Evolutionary conservation across 2,113 vertebrate species (phyloP).

Genomic region (Seriola rivoliana): DNA sequence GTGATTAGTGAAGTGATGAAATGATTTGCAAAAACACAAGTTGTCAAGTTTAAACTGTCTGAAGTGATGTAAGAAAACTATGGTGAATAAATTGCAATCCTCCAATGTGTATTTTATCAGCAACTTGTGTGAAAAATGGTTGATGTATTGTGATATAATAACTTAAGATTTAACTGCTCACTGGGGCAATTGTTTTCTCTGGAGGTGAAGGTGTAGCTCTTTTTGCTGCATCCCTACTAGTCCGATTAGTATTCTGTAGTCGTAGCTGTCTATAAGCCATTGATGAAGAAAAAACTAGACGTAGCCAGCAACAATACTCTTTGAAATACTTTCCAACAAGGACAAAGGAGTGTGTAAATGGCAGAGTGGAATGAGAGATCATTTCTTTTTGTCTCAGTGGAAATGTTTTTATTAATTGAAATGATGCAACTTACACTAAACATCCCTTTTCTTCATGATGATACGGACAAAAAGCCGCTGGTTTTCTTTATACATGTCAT

Average conservation of each 20-base stretch:
- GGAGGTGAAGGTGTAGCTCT: slow-evolving; percentile 32
- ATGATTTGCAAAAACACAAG: slow-evolving; percentile 60
- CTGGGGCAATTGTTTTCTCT: slow-evolving; percentile 42
- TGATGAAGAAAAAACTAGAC: slow-evolving; percentile 30
- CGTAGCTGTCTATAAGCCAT: slow-evolving; percentile 56
- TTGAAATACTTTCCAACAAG: slow-evolving; percentile 15
- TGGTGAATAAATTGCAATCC: slow-evolving; percentile 50
- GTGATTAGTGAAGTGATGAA: slow-evolving; percentile 69
- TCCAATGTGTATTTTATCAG: slow-evolving; percentile 66
- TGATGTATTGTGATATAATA: slow-evolving; percentile 76
- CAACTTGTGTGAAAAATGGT: slow-evolving; percentile 73
- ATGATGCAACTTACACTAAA: slow-evolving; percentile 57
- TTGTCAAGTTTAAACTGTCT: slow-evolving; percentile 67
- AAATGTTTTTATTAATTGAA: slow-evolving; percentile 49
- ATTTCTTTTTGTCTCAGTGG: slow-evolving; percentile 45
- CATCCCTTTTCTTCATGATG: slow-evolving; percentile 1
- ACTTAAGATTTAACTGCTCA: slow-evolving; percentile 62
- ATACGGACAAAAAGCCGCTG: slow-evolving; percentile 25
- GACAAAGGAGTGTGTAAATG: slow-evolving; percentile 23
- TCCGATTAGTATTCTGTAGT: slow-evolving; percentile 56
- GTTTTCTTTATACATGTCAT: slow-evolving; percentile 9
- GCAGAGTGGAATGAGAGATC: slow-evolving; percentile 20
- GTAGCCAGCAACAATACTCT: slow-evolving; percentile 8
- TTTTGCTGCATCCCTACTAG: slow-evolving; percentile 53
- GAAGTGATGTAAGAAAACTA: slow-evolving; percentile 68